Evolutionary conservation across 2,797 vertebrate genomes (phyloP).

Genomic region (Galagoides demidoff): DNA sequence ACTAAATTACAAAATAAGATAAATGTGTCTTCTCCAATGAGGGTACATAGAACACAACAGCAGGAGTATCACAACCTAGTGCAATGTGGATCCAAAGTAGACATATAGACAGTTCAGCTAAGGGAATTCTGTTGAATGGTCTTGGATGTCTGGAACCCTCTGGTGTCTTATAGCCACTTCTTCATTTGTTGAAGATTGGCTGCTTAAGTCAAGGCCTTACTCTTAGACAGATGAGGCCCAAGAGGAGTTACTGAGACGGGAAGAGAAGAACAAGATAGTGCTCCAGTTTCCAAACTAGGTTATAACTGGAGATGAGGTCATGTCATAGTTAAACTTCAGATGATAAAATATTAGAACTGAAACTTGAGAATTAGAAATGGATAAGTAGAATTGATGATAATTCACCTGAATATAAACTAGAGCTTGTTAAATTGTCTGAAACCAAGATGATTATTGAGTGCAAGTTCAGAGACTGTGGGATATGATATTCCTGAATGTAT

Average conservation of each 20-base stretch:
- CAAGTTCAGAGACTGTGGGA: neutral
- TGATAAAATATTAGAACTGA: neutral
- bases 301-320: neutral
- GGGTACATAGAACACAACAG: neutral
- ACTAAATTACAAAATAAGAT: neutral
- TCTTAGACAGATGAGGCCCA: neutral
- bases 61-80: neutral
- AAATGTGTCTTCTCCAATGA: neutral
- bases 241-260: neutral
- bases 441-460: neutral
- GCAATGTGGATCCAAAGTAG: neutral
- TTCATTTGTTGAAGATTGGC: neutral
- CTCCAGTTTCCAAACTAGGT: neutral
- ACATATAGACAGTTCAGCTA: neutral
- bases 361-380: conserved; percentile 8
- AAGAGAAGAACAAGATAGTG: neutral
- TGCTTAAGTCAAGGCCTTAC: neutral
- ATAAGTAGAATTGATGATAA: neutral
- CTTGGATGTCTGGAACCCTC: neutral
- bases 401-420: neutral
- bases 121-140: neutral
- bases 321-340: neutral
- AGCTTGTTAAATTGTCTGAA: neutral
- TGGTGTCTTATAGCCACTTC: neutral
- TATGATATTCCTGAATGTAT: neutral